Conservation (phyloP, 2,797 vertebrate species). For the Ctenopoma kingsleyae region DNA sequence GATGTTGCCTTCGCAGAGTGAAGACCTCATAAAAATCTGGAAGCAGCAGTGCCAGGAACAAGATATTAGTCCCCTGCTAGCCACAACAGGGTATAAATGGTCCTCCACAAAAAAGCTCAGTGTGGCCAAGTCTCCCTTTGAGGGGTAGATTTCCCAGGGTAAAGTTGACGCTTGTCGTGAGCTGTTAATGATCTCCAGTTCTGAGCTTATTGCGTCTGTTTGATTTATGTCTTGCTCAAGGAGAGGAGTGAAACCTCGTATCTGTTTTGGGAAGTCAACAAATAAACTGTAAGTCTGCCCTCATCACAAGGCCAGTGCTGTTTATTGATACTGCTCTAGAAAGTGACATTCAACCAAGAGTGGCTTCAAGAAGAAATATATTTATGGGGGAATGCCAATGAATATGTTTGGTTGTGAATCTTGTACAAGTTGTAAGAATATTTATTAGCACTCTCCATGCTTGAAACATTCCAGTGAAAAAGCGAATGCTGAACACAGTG, state of each 20-base stretch:
- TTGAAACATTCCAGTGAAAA: conserved; percentile 40
- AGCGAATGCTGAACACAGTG: conserved; percentile 33
- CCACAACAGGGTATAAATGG: conserved; percentile 46
- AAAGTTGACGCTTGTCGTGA: conserved; percentile 31
- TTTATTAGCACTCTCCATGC: conserved; percentile 48
- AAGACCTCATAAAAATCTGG: conserved; percentile 68
- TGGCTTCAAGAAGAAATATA: conserved; percentile 36
- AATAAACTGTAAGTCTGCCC: conserved; percentile 62
- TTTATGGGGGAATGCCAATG: conserved; percentile 10
- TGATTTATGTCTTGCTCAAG: conserved; percentile 59
- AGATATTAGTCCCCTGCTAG: conserved; percentile 65
- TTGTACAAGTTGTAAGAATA: conserved; percentile 27
- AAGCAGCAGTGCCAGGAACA: conserved; percentile 50
- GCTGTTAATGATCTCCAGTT: conserved; percentile 45
- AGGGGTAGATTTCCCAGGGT: conserved; percentile 53
- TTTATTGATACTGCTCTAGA: conserved; percentile 38
- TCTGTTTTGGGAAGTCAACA: conserved; percentile 48
- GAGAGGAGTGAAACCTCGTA: conserved; percentile 41
- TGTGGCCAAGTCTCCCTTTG: conserved; percentile 29
- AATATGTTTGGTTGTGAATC: conserved; percentile 23
- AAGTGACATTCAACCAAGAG: conserved; percentile 15
- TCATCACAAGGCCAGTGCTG: conserved; percentile 46
- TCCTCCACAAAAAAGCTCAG: conserved; percentile 31
- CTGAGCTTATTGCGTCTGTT: conserved; percentile 47
- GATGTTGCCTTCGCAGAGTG: conserved; percentile 56